These are phyloP conservation scores for Synanthedon tipuliformis DNA, from an alignment of 2,888 invertebrate genomes.

Conservation along the genomic window DNA sequence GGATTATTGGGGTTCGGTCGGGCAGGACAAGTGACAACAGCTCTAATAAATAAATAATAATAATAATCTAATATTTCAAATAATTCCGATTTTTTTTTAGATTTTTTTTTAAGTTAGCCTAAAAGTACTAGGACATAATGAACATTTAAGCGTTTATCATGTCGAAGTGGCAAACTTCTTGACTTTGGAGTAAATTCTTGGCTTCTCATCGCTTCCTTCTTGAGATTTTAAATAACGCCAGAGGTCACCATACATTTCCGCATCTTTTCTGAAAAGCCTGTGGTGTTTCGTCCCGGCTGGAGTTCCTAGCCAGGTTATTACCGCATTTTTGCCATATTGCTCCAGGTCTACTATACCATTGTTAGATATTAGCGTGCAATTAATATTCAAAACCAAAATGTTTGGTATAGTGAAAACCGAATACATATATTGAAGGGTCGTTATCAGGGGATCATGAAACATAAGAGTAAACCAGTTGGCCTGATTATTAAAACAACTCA, in stretches of 20 bases:
- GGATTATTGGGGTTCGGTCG: too few species aligned
- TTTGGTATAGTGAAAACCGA: slow-evolving; percentile 38
- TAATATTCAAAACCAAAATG: slow-evolving; percentile 29
- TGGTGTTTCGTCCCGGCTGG: slow-evolving; percentile 15
- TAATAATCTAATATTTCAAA: too few species aligned
- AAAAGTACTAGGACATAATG: too few species aligned
- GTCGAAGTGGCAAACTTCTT: too few species aligned
- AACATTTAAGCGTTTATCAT: too few species aligned
- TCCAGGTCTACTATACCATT: slow-evolving; percentile 45
- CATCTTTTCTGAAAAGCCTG: slow-evolving; percentile 30
- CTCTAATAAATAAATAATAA: too few species aligned
- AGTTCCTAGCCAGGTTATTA: slow-evolving; percentile 43
- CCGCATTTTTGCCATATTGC: slow-evolving; percentile 42
- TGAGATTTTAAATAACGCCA: slow-evolving; percentile 28
- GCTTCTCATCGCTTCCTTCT: not conserved
- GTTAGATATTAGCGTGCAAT: slow-evolving; percentile 34
- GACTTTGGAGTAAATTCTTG: not conserved
- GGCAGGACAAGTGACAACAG: too few species aligned
- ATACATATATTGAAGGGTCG: slow-evolving; percentile 32
- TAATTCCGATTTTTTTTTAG: too few species aligned
- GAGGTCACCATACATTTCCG: slow-evolving; percentile 29
- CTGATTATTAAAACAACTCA: slow-evolving; percentile 28
- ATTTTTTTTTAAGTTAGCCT: too few species aligned
- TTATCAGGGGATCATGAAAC: slow-evolving; percentile 34
- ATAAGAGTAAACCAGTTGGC: slow-evolving; percentile 57